Evolutionary conservation across 2,888 invertebrate species (phyloP), one percentile per base, ranked within the genome.

Genomic region (Odontocerum albicorne): DNA sequence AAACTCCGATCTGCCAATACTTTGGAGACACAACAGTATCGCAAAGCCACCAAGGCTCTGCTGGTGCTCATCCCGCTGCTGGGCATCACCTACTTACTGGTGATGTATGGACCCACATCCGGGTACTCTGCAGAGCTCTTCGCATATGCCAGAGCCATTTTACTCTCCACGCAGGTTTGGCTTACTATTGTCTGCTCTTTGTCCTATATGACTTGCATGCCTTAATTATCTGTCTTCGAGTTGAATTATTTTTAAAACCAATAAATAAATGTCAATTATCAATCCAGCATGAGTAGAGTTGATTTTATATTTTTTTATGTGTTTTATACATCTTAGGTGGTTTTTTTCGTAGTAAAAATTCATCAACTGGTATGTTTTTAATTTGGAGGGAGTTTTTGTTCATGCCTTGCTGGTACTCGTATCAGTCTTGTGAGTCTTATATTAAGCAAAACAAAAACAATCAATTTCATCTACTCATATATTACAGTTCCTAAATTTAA

Each of bases 51-150:
- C 4, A 95, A 95, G 70, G 96, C 96, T 0, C 81, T 96, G 27
- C 76, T 96, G 19, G 93, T 96, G 17, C 80, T 96, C 39, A 92
- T 95, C 68, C 96, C 96, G n/a, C 81, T 96, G 50, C 81, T 96
- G 60, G 96, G 96, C 42, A 88, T 94, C 63, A 95, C 94, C 1
- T 95, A 96, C 72, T 79, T 96, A 60, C 80, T 94, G 59, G 87
- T 95, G 55, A 80, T 96, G 46, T 86, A 86, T 46, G 90, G 89
- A 0, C 94, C 96, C 0, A 84, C 83, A 21, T 85, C 89, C 55
- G 87, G 88, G 16, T 81, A 86, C 65, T 84, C 86, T 62, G 84
- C 86, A 33, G 82, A 85, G 66, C 81, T 90, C 57, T 92, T 93
- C 69, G 86, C 86, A 60, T 88, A 92, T 64, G 73, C 86, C 3